Conservation (phyloP, 2,888 invertebrate genomes). For the Eretmocerus hayati region DNA sequence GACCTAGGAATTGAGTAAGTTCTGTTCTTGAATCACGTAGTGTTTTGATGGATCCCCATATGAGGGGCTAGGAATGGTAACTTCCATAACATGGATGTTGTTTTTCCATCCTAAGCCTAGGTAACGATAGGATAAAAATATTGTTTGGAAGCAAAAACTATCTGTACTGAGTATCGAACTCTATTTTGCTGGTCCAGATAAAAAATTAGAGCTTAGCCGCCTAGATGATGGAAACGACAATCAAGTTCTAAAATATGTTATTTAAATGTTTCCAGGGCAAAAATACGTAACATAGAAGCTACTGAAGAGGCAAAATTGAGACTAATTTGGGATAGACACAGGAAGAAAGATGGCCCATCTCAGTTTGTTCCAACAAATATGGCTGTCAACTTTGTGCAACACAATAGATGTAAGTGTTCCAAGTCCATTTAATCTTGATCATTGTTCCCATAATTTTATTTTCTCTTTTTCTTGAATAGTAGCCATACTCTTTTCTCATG, state of each 20-base stretch:
- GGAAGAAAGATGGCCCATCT: slow-evolving; percentile 87
- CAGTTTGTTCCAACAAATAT: slow-evolving; percentile 96
- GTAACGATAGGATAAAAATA: no score
- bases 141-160: no score
- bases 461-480: background rate
- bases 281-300: slow-evolving; percentile 97
- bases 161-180: no score
- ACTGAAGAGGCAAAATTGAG: slow-evolving; percentile 97
- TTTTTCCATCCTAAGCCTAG: no score
- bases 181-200: no score
- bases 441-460: background rate
- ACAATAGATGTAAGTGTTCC: slow-evolving; percentile 77
- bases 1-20: slow-evolving; percentile 92
- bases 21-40: no score
- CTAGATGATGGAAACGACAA: no score
- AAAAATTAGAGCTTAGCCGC: no score
- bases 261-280: slow-evolving; percentile 55
- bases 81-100: no score
- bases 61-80: no score
- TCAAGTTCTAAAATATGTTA: background rate
- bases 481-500: background rate
- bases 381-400: slow-evolving; percentile 97
- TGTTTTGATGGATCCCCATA: no score
- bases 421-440: background rate
- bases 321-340: slow-evolving; percentile 79